phyloP scores from a whole-genome alignment of 2,888 invertebrate species.

The Hermaeophaga mercurialis region DNA sequence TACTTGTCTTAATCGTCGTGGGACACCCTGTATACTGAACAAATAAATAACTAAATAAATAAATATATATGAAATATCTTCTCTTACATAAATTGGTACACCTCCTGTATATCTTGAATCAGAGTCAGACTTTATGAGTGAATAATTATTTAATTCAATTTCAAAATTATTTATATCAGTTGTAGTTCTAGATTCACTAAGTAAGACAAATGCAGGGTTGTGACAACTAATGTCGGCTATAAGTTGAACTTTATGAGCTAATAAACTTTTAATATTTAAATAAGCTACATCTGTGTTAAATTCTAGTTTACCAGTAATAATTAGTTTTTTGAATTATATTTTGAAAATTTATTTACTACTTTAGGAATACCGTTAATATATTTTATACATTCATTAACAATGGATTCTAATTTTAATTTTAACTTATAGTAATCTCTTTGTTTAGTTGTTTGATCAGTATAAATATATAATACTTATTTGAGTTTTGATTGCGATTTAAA shows the following conservation, averaged over 20 bases:
- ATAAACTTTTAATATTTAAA: constrained; percentile 16
- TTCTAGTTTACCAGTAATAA: constrained; percentile 2
- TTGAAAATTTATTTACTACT: not conserved
- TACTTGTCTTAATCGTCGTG: too few relatives aligned
- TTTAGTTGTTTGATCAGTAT: constrained; percentile 4
- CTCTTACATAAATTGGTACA: not conserved
- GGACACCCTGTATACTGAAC: too few relatives aligned
- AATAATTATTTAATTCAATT: too few relatives aligned
- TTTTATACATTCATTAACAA: not conserved
- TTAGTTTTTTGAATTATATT: not conserved
- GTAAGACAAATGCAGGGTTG: not conserved
- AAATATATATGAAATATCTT: not conserved
- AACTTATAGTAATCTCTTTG: constrained; percentile 6
- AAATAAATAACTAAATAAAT: too few relatives aligned
- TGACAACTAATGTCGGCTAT: not conserved
- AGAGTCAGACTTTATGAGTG: not conserved
- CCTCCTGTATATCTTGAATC: not conserved
- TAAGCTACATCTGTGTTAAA: constrained; percentile 10
- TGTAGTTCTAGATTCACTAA: not conserved
- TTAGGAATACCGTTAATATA: constrained; percentile 10
- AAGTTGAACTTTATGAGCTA: constrained; percentile 6
- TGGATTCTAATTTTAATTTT: not conserved
- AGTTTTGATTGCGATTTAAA: too few relatives aligned
- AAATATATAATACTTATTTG: too few relatives aligned
- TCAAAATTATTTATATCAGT: not conserved